Evolutionary conservation across 1,140 invertebrate genomes (phyloP), one percentile per base, ranked within the genome.

Genomic region (Chironomus tepperi): DNA sequence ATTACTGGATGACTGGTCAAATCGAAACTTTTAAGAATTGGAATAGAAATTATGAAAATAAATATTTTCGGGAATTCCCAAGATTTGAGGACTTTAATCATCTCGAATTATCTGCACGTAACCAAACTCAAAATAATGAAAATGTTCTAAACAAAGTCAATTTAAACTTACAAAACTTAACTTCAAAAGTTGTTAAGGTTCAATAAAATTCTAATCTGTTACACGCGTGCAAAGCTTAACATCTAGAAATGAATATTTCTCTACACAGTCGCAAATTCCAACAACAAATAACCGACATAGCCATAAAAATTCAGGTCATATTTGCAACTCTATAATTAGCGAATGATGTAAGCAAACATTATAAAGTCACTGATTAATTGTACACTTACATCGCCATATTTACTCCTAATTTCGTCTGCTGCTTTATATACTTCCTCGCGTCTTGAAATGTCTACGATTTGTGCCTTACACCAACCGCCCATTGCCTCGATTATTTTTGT

Each of bases 371-470:
- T 57, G 47, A 57, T n/a, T 57, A n/a, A 57, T 57, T 57, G 47
- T 12, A 75, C 78, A 84, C 84, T 86, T 82, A 97, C 92, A 83
- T 90, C 88, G 77, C 96, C 96, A 75, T 97, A 88, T 82, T 97
- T 93, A 77, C 88, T 79, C 79, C 91, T 88, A 3, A 97, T 91
- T 81, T 88, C 85, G 76, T 91, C 89, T 43, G 95, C 94, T 12
- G 88, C 87, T 79, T 87, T 86, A 83, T 98, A 97, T 75, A 98
- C 90, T 76, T 91, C 88, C 24, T 95, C 88, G 76, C 87, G 86
- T 43, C 91, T 88, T 8, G 91, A 88, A 16, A 98, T 85, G 81
- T 98, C 93, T 72, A 95, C 92, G 76, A 86, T 84, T 80, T 91
- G 93, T 8, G 89, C 88, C 77, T 86, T 88, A 77, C 89, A 91